Evolutionary conservation across 2,797 vertebrate species (phyloP), one percentile per base, ranked within the genome.

Genomic region (Anguilla megastoma): DNA sequence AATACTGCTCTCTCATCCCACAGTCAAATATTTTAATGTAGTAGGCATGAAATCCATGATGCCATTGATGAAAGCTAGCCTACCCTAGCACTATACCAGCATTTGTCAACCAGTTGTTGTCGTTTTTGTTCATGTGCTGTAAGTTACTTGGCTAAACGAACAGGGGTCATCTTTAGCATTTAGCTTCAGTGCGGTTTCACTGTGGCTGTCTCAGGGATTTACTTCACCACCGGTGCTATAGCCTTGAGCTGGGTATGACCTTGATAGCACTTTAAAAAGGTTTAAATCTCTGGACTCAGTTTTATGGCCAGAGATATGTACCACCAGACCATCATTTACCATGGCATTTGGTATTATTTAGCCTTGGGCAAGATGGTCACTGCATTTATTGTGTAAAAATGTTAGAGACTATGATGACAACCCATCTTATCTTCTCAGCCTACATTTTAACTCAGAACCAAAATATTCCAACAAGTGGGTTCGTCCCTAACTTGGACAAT

Each of bases 281-380:
- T 63, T 48, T 89, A 88, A 90, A 86, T 90, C 84, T 89, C 90
- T 33, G 88, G 89, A 89, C 92, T 92, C 91, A 91, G 92, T 87
- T 90, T 93, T 93, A 88, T 88, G 88, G 89, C 88, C 86, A 86
- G 89, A 88, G 92, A 92, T 56, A 89, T 79, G 33, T 87, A 27
- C 90, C 89, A 92, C 85, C 91, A 94, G 93, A 90, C 90, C 84
- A 90, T 87, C 88, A 91, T 92, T 87, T 91, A 92, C 90, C 85
- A 82, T 80, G 89, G 92, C 92, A 93, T 94, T 94, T 94, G 94
- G 90, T 88, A 84, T 86, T 89, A 66, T 90, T 89, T 86, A 90
- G 91, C 91, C 93, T 71, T 89, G 60, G 93, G 92, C 92, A 56
- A 92, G 85, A 86, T 91, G 90, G 92, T 94, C 93, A 74, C 10